Conservation (phyloP, 2,888 invertebrate species). For the Acronicta psi region DNA sequence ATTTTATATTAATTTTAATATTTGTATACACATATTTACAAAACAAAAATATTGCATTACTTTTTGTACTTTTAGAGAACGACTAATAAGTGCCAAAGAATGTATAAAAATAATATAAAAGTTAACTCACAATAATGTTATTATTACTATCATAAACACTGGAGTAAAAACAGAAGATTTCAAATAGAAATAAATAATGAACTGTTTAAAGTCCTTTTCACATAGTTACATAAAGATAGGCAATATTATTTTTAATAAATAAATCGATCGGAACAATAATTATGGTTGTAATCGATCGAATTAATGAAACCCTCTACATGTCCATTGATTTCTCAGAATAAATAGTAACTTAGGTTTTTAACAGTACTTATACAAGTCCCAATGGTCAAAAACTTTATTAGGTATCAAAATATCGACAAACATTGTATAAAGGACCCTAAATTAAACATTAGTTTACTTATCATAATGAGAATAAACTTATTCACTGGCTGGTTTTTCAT, state of each 20-base stretch:
- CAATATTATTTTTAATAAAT: neutral
- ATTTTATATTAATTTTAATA: conserved; percentile 74
- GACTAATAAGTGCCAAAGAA: conserved; percentile 46
- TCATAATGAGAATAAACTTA: conserved; percentile 57
- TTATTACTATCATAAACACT: conserved; percentile 32
- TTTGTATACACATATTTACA: conserved; percentile 88
- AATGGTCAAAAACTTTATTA: neutral
- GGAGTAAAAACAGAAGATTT: conserved; percentile 31
- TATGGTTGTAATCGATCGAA: neutral
- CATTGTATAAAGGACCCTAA: conserved; percentile 23
- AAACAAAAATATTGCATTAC: conserved; percentile 76
- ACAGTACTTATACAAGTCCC: neutral
- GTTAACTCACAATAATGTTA: conserved; percentile 48
- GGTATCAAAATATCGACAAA: conserved; percentile 9
- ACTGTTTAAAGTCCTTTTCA: conserved; percentile 28
- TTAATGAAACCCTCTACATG: too few species aligned
- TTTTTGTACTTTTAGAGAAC: conserved; percentile 64
- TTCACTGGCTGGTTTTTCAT: conserved; percentile 74
- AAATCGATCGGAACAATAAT: conserved; percentile 8
- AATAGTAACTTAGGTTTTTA: neutral
- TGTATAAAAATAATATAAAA: conserved; percentile 39
- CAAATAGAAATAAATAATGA: conserved; percentile 56
- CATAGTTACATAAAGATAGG: neutral
- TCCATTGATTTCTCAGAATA: neutral
- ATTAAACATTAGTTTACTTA: conserved; percentile 47